Conservation (phyloP, 2,888 invertebrate species). For the Ecdyonurus torrentis region DNA sequence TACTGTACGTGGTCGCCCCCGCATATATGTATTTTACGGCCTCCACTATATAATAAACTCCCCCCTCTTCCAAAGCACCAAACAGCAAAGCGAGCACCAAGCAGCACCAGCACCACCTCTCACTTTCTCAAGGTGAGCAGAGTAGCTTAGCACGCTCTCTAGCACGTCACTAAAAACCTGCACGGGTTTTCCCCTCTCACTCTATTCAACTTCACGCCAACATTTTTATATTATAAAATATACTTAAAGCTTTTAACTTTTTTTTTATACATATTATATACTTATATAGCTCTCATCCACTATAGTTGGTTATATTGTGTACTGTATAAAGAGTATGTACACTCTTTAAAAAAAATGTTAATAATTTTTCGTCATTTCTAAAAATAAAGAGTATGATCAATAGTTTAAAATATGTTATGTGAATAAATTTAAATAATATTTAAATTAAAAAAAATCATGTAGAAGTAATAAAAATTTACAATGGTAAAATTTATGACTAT, state of each 20-base stretch:
- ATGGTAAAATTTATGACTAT: too few species aligned
- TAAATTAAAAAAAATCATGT: too few species aligned
- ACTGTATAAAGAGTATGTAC: too few species aligned
- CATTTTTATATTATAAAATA: too few species aligned
- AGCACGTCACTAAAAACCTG: background rate
- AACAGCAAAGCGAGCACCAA: background rate
- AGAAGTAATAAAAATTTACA: too few species aligned
- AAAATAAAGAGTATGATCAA: too few species aligned
- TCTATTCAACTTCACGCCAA: background rate
- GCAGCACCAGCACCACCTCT: background rate
- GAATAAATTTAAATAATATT: too few species aligned
- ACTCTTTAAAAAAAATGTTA: too few species aligned
- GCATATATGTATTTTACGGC: background rate
- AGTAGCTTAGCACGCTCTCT: background rate
- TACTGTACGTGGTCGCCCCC: background rate
- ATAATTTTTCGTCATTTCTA: too few species aligned
- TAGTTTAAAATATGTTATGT: too few species aligned
- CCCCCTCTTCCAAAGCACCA: background rate
- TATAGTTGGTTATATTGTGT: too few species aligned
- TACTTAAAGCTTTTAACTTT: too few species aligned
- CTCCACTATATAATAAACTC: background rate
- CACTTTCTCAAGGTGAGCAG: background rate
- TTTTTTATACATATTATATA: background rate
- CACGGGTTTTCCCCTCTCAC: background rate
- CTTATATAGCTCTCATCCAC: background rate